phyloP scores from a whole-genome alignment of 2,888 invertebrate genomes.

The Sinelater perroti region DNA sequence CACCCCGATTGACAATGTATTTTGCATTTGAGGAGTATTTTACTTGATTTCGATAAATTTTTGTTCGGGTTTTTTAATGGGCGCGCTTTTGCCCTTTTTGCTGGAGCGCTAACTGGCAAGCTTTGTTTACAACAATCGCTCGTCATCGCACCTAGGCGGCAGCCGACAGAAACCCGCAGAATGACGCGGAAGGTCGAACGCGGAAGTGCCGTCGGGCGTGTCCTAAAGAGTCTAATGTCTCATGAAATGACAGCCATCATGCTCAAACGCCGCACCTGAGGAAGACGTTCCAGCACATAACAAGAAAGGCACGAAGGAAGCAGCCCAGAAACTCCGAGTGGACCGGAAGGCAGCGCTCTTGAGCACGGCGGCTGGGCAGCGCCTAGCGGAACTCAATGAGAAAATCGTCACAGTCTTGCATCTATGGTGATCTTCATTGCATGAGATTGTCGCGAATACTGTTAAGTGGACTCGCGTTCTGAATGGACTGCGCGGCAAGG shows the following conservation, averaged over 20 bases:
- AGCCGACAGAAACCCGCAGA: neutral
- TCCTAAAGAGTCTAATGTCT: slow-evolving; percentile 17
- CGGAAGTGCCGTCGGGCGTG: slow-evolving; percentile 21
- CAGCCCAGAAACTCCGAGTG: slow-evolving; percentile 34
- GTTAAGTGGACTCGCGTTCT: slow-evolving; percentile 28
- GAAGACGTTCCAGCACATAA: slow-evolving; percentile 12
- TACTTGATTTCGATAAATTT: too few relatives aligned
- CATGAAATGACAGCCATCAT: slow-evolving; percentile 22
- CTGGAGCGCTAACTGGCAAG: too few relatives aligned
- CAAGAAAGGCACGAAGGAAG: slow-evolving; percentile 9
- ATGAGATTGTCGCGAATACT: slow-evolving; percentile 29
- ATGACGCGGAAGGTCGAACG: slow-evolving; percentile 6
- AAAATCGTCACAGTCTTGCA: slow-evolving; percentile 37
- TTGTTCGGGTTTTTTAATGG: too few relatives aligned
- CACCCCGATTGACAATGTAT: too few relatives aligned
- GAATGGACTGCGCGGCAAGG: too few relatives aligned
- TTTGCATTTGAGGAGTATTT: too few relatives aligned
- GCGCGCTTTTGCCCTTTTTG: too few relatives aligned
- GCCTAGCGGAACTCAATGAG: slow-evolving; percentile 31
- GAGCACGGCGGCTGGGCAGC: slow-evolving; percentile 31
- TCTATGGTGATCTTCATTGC: slow-evolving; percentile 36
- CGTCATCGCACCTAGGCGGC: too few relatives aligned
- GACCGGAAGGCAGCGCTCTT: slow-evolving; percentile 32
- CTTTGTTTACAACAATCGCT: too few relatives aligned
- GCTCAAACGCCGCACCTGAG: slow-evolving; percentile 18